phyloP scores from a whole-genome alignment of 92 coral and sea anemone genomes.

The Muricea muricata region DNA sequence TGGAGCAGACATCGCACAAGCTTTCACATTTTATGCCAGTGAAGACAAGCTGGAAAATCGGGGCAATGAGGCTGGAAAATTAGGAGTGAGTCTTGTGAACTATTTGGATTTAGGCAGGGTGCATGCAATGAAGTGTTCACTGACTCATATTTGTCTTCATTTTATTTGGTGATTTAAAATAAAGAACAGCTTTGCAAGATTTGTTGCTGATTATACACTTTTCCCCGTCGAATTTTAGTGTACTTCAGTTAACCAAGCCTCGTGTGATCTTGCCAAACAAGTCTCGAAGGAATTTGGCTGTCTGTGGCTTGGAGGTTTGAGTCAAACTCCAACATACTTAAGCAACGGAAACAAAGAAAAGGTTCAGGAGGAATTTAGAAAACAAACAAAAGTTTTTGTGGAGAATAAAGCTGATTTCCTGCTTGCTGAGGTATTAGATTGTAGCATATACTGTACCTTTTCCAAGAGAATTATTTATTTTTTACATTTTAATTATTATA shows the following conservation, averaged over 20 bases:
- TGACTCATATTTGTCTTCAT: too few species aligned
- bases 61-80: slow-evolving; percentile 75
- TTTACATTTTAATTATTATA: too few species aligned
- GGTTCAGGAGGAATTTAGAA: slow-evolving; percentile 82
- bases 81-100: slow-evolving; percentile 76
- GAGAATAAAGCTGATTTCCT: slow-evolving; percentile 92
- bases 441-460: too few species aligned
- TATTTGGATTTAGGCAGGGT: too few species aligned
- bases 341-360: slow-evolving; percentile 90
- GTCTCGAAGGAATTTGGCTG: slow-evolving; percentile 90
- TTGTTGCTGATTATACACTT: too few species aligned
- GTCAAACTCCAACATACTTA: slow-evolving; percentile 93
- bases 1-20: slow-evolving; percentile 91
- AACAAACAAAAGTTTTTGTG: slow-evolving; percentile 83
- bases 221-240: too few species aligned
- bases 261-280: slow-evolving; percentile 92
- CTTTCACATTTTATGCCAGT: slow-evolving; percentile 96
- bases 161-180: too few species aligned
- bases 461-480: too few species aligned
- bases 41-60: slow-evolving; percentile 91
- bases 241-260: slow-evolving; percentile 82
- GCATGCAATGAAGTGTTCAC: too few species aligned
- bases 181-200: too few species aligned
- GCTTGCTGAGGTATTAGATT: slow-evolving; percentile 86
- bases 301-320: slow-evolving; percentile 90